Evolutionary conservation across 1,140 invertebrate genomes (phyloP).

Genomic region (Apocrypta bakeri): DNA sequence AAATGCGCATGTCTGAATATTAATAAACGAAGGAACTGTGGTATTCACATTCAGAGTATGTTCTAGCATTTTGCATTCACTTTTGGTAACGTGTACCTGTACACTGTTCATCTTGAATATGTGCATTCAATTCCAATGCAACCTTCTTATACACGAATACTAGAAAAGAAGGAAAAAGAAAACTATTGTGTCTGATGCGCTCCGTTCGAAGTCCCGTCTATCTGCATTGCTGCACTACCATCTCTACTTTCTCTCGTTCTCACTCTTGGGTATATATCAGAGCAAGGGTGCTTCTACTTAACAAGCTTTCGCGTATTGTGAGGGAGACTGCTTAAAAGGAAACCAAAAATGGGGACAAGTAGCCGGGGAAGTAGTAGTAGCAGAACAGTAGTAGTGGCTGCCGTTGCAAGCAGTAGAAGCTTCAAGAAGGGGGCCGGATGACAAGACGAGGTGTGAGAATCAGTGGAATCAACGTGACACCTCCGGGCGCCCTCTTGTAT

Average conservation of each 20-base stretch:
- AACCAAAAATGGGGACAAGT: constrained; percentile 74
- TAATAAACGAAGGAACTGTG: not conserved
- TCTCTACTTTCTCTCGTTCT: not conserved
- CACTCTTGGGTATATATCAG: constrained; percentile 58
- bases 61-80: not conserved
- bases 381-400: constrained; percentile 50
- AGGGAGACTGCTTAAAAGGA: constrained; percentile 72
- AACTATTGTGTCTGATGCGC: not conserved
- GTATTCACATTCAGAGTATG: not conserved
- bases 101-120: not conserved
- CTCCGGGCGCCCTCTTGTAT: constrained; percentile 71
- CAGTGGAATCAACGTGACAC: constrained; percentile 72
- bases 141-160: not conserved
- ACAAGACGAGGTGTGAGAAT: constrained; percentile 69
- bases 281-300: constrained; percentile 71
- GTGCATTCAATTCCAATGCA: not conserved
- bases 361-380: constrained; percentile 49
- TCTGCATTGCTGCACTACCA: constrained; percentile 1
- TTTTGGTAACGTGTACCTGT: not conserved
- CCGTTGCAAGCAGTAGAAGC: constrained; percentile 32
- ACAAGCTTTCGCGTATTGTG: constrained; percentile 73
- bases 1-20: not conserved
- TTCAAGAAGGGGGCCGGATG: constrained; percentile 57
- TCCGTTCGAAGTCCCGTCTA: not conserved
- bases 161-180: not conserved